Evolutionary conservation across 1,140 invertebrate genomes (phyloP), one percentile per base, ranked within the genome.

Genomic region (Aleiodes sp.): DNA sequence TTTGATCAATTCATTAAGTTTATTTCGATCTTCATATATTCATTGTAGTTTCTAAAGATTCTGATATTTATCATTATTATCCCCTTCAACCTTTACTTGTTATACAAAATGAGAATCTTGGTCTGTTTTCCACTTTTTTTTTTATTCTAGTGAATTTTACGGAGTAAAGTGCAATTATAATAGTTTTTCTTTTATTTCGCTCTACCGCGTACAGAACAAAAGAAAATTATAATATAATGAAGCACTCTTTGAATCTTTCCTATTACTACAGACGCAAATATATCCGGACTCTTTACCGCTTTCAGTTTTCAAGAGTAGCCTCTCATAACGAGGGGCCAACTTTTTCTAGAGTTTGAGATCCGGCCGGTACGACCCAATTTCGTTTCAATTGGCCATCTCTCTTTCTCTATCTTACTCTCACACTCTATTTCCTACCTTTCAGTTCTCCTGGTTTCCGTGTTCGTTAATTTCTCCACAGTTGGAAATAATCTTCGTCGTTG

Each of bases 401-500:
- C 64, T 29, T 56, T 46, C 24, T 19, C 16, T 8, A 4, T 24
- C 46, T 16, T 60, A n/a, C 28, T 12, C 33, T 31, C 14, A 29
- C 8, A 16, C 33, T 41, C 3, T 65, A 31, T 52, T 52, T 24
- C 46, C 26, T 52, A 10, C 26, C 46, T 24, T 4, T 52, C 46
- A 21, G 19, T 52, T 52, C 46, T 26, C 1, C 12, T 21, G 21
- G 21, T 52, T 52, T 52, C 46, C 46, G 19, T 24, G 46, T 24
- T 52, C 46, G 41, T 12, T 60, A 75, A 74, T 68, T 65, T 70
- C 43, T 60, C 74, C 70, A 70, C 70, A 70, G 67, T 70, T 29
- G 64, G 72, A 75, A 75, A 72, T 75, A 71, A 74, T 74, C 71
- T 69, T 74, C 70, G 57, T 52, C 46, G 16, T 19, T 46, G 19